Evolutionary conservation across 2,797 vertebrate species (phyloP), one percentile per base, ranked within the genome.

Genomic region (Cossypha dichroa): DNA sequence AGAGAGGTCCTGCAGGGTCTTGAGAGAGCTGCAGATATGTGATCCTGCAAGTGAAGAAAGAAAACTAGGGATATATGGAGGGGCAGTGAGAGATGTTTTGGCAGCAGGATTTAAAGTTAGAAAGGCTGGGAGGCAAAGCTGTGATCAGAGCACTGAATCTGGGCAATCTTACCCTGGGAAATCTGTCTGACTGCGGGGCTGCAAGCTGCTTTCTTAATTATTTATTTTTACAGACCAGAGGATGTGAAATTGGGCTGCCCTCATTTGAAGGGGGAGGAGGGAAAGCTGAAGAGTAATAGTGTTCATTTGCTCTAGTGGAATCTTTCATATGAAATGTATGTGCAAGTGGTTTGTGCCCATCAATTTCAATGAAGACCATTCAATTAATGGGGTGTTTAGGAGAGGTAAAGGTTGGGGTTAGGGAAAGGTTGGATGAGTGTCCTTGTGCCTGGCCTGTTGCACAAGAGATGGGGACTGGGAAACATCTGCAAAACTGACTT

Each of bases 1-100:
- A 94, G 62, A 86, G 82, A 91, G 85, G 70, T 88, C 89, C 56
- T 89, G 20, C 66, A 64, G 77, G 72, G 85, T 94, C 94, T 94
- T 93, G 86, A 83, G 92, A 94, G 86, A 43, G 34, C 66, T 62
- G 33, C 45, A 58, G 90, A 87, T 63, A 55, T 51, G 54, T 18
- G 73, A 90, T 78, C n/a, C 72, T 94, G 41, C 9, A 66, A 91
- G 60, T 36, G 45, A 88, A 91, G 78, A 72, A 75, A 69, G 70
- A 38, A 70, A 85, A 21, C 29, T 45, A 56, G 68, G 48, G 80
- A 28, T 74, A 55, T 59, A 17, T 60, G 28, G 62, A 81, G 29
- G 74, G 69, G 36, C 49, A 85, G 74, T 29, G 63, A 63, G 66
- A 70, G 60, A 70, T 4, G 31, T 69, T 74, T 93, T 91, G 92